These are phyloP conservation scores for Oriolus oriolus DNA, from an alignment of 2,113 vertebrate species.

Conservation along the genomic window DNA sequence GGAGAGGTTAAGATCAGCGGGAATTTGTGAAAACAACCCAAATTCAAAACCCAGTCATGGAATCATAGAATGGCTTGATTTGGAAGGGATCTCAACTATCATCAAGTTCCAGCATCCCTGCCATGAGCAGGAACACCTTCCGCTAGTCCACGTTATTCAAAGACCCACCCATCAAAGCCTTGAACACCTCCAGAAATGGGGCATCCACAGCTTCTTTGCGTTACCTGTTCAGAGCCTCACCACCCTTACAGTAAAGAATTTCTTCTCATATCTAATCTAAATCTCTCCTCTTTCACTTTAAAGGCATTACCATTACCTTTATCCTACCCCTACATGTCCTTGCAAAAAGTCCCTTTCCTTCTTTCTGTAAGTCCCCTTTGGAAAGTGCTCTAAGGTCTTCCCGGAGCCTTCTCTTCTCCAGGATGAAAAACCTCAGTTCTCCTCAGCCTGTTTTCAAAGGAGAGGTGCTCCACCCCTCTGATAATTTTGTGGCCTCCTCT, in stretches of 20 bases:
- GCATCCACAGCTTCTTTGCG: background rate
- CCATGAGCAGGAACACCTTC: background rate
- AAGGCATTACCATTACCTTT: background rate
- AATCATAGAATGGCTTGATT: background rate
- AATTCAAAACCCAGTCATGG: background rate
- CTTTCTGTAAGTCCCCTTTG: background rate
- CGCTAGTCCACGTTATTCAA: rapidly evolving
- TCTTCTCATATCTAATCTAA: background rate
- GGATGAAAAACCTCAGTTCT: background rate
- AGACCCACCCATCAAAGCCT: too few species aligned
- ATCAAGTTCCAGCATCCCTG: background rate
- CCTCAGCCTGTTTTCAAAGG: background rate
- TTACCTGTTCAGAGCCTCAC: background rate
- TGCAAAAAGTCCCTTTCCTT: background rate
- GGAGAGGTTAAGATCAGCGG: background rate
- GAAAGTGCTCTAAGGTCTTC: background rate
- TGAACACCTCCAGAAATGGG: background rate
- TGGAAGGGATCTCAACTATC: background rate
- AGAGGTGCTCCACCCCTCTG: background rate
- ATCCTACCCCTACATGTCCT: background rate
- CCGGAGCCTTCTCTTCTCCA: background rate
- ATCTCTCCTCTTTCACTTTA: background rate
- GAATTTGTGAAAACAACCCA: background rate
- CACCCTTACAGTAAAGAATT: background rate
- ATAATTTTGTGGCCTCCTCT: background rate